Base-by-base conservation (phyloP, 2,113 vertebrate species). In the Tapirus terrestris region DNA sequence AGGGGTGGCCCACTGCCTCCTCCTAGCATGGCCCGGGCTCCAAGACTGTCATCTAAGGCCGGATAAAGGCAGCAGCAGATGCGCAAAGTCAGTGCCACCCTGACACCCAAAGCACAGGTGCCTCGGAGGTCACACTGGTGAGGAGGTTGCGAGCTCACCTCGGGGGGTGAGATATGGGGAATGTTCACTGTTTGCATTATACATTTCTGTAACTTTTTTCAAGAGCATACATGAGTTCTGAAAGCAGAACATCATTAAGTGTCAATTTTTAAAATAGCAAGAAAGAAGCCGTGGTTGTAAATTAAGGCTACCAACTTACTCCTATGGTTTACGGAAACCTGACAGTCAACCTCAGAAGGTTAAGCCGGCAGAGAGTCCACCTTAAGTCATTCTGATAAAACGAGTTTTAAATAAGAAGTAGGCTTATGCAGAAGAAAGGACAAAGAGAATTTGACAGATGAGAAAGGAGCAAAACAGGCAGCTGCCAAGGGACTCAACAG, bases 41-140 rank as follows among this genome's bases (percentile, higher is more conserved):
- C 61, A 31, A 29, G 9, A 4, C 36, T 4, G 17, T 36, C 48
- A 5, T 1, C 3, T 0, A 3, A 3, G 14, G 13, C 6, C 3
- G 23, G 51, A 56, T 23, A 27, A 18, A 23, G 11, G 68, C 3
- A 5, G 72, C 58, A 17, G 80, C 76, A 12, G 56, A 14, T 21
- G 31, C 56, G 31, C 18, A 72, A 58, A 36, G 43, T 3, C 16
- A 9, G 48, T 5, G n/a, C 4, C 25, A 23, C 27, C 25, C 93
- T 45, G 20, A 43, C 45, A 12, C 21, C 84, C 48, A 31, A 17
- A 16, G 8, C 16, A 4, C 16, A 2, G 27, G 48, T 3, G 61
- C 48, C 48, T 12, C 0, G 6, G 73, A 51, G 10, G 10, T 0
- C 36, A 21, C n/a, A 17, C 5, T 3, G 17, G 1, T 0, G 0